Base-by-base conservation (phyloP, 2,888 invertebrate species). In the Drosophila formosana region DNA sequence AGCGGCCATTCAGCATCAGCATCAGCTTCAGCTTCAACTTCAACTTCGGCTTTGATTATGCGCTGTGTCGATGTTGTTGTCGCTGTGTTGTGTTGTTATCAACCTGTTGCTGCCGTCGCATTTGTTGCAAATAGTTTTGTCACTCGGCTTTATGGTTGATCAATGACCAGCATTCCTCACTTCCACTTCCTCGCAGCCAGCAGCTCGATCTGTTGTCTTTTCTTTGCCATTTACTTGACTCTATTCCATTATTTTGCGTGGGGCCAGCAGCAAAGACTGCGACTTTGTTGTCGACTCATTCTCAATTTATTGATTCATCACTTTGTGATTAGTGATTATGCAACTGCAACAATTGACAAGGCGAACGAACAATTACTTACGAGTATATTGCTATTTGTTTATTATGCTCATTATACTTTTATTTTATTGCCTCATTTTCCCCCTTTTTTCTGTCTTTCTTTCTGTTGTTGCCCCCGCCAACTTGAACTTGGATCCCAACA, bases 221-320 rank as follows among this genome's bases (percentile, higher is more conserved):
- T 46, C 26, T 9, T 28, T 46, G 26, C 23, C 11, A 8, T 28
- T n/a, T 0, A 5, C 28, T 7, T 45, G 9, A 4, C 23, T 32
- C 18, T 53, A 8, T 30, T 1, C 11, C 4, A 18, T 32, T 32
- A 4, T 32, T 23, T 32, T 53, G 25, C 37, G 37, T 37, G 37
- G 37, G 34, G 34, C 30, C 30, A 30, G 30, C 30, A 7, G 7
- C 4, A 7, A 30, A 30, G 5, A 28, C 8, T 34, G 3, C 6
- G 9, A 28, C n/a, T 37, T 57, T 34, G 28, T 47, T 47, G 75
- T 64, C 45, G 56, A 69, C 60, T 73, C 75, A 73, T 74, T 41
- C 26, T 46, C 37, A 37, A 41, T 55, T 47, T 43, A 50, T 39
- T 75, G 77, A 76, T 66, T 66, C 66, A 60, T 72, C 66, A 61